Base-by-base conservation (phyloP, 2,888 invertebrate species). In the Acleris holmiana region DNA sequence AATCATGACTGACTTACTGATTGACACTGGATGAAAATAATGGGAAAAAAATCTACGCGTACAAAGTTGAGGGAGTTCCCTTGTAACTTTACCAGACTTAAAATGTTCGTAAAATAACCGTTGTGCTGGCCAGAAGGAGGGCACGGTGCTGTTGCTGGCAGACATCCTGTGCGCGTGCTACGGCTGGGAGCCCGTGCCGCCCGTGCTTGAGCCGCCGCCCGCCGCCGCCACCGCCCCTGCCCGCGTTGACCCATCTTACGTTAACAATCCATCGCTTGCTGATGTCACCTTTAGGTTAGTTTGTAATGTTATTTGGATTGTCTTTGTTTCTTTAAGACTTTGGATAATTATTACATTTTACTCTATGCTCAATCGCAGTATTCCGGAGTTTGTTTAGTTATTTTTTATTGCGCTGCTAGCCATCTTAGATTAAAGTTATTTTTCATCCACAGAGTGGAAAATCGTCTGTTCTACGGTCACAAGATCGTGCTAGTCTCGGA, bases 401-500 rank as follows among this genome's bases (percentile, higher is more conserved):
- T 23, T 0, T 23, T 7, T 29, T 29, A 5, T 8, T 29, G 8
- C 8, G 29, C 29, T 29, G 29, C 23, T 25, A 10, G 25, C 40
- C 40, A 40, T 15, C 1, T 40, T 15, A 10, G 10, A 1, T 40
- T 15, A 40, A 13, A 40, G 1, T 40, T 2, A 3, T 19, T 60
- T 50, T 15, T 10, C 68, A 66, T 18, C 69, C 76, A 4, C 76
- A 94, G 97, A 78, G 98, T 98, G 58, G 98, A 98, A 84, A 98
- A 97, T 0, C 94, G 97, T 69, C 93, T 98, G 23, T 98, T 98
- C 88, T 98, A 98, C 84, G 98, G 97, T 0, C 98, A 98, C 86
- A 98, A 98, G 89, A 98, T 98, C 70, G 98, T 98, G 44, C 91
- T 98, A 64, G 97, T 98, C 51, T 98, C 98, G 2, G 97, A 97